These are phyloP conservation scores for Apamea crenata DNA, from an alignment of 2,888 invertebrate species.

Conservation along the genomic window DNA sequence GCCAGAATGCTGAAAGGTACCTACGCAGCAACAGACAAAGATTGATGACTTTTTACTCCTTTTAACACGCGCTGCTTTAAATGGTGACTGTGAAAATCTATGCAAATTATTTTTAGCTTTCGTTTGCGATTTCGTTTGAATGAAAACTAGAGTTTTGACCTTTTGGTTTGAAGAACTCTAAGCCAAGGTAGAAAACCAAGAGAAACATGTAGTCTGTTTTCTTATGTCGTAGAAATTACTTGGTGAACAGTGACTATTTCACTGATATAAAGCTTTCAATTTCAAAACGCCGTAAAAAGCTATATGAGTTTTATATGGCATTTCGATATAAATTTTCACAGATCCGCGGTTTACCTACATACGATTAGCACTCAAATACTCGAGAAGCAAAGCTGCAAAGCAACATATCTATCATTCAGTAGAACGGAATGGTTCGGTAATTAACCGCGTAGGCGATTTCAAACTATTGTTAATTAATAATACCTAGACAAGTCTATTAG, in stretches of 20 bases:
- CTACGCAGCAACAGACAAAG: conserved; percentile 39
- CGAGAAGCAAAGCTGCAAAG: not conserved
- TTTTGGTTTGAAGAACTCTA: not conserved
- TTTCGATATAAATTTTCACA: no score
- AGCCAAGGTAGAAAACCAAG: not conserved
- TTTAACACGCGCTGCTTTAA: conserved; percentile 31
- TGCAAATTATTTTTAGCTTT: conserved; percentile 15
- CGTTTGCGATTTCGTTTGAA: not conserved
- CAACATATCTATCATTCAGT: not conserved
- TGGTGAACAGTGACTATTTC: not conserved
- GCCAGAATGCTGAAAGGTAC: conserved; percentile 27
- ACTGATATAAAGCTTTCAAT: not conserved
- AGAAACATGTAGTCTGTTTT: not conserved
- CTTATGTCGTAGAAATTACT: not conserved
- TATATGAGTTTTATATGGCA: not conserved
- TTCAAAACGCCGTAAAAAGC: not conserved
- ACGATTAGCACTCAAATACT: not conserved
- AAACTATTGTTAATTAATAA: conserved; percentile 6
- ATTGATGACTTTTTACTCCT: conserved; percentile 49
- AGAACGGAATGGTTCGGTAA: conserved; percentile 7
- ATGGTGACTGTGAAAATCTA: conserved; percentile 15
- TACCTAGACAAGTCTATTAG: not conserved
- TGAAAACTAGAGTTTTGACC: not conserved
- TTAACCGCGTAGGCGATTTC: not conserved
- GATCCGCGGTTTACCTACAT: not conserved